phyloP scores from a whole-genome alignment of 2,797 vertebrate genomes.

The Cossypha heuglini region DNA sequence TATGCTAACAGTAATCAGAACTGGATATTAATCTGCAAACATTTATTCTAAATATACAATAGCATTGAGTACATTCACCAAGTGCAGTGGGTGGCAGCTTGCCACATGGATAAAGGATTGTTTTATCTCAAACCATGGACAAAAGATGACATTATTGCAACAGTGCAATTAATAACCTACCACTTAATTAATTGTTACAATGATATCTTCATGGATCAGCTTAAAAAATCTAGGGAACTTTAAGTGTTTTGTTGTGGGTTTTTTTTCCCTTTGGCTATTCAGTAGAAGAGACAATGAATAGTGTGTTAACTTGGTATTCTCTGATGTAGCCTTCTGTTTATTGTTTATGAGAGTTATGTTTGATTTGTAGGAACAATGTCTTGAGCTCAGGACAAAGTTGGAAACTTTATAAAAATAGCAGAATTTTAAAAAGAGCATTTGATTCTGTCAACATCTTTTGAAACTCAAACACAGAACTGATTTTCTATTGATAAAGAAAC shows the following conservation, averaged over 20 bases:
- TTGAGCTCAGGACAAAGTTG: neutral
- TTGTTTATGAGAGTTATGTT: neutral
- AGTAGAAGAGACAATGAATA: neutral
- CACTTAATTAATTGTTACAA: neutral
- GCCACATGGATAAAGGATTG: neutral
- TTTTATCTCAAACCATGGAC: neutral
- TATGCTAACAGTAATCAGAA: slow-evolving; percentile 36
- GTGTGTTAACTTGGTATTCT: neutral
- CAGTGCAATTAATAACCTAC: neutral
- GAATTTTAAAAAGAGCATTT: neutral
- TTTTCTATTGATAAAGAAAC: neutral
- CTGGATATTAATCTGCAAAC: slow-evolving; percentile 13
- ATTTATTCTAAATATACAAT: neutral
- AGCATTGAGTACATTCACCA: neutral
- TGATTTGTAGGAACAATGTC: neutral
- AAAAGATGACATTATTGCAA: neutral
- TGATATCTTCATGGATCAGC: neutral
- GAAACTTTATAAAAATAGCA: neutral
- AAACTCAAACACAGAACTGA: neutral
- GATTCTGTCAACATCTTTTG: neutral
- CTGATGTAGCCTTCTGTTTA: neutral
- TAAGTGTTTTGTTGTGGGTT: neutral
- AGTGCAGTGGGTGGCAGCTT: neutral
- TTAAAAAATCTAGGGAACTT: neutral
- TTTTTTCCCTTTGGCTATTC: neutral